Conservation (phyloP, 2,797 vertebrate species). For the Pseudomugil tenellus region DNA sequence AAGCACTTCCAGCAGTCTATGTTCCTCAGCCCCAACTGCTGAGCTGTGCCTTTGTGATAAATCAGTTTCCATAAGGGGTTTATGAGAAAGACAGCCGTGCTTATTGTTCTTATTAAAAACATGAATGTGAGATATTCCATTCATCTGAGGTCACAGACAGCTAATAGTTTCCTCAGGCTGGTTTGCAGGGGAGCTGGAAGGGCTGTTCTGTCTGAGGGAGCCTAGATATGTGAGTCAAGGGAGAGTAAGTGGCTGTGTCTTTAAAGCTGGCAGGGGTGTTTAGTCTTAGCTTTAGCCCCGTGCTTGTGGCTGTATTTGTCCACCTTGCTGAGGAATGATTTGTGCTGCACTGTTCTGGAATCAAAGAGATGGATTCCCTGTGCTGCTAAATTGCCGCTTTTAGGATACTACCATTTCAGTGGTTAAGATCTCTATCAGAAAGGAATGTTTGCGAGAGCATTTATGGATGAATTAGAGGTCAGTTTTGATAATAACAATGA, state of each 20-base stretch:
- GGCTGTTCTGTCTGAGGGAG: constrained; percentile 46
- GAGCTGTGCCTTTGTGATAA: constrained; percentile 67
- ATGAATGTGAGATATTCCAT: constrained; percentile 68
- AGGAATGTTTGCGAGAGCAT: constrained; percentile 4
- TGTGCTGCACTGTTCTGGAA: constrained; percentile 40
- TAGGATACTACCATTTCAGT: constrained; percentile 23
- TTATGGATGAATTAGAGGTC: neutral
- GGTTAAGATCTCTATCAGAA: constrained; percentile 28
- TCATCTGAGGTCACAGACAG: constrained; percentile 64
- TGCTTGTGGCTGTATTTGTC: constrained; percentile 70
- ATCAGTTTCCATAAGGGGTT: constrained; percentile 77
- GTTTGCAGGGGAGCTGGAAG: constrained; percentile 44
- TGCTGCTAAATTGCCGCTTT: constrained; percentile 41
- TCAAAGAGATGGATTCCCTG: constrained; percentile 56
- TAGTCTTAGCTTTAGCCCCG: constrained; percentile 66
- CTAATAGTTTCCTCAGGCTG: constrained; percentile 65
- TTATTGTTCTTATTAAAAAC: constrained; percentile 78
- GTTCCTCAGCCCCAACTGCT: constrained; percentile 47
- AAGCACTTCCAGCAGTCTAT: constrained; percentile 59
- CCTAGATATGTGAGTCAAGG: constrained; percentile 55
- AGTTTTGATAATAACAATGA: neutral
- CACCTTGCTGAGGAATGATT: constrained; percentile 49
- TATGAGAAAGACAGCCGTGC: constrained; percentile 66
- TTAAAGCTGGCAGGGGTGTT: constrained; percentile 70
- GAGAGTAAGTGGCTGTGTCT: constrained; percentile 76